A percentile compares a stretch with the other conserved stretches of the same genome.
phyloP scores from a whole-genome alignment of 2,888 invertebrate genomes.

The Cordilura impudica region DNA sequence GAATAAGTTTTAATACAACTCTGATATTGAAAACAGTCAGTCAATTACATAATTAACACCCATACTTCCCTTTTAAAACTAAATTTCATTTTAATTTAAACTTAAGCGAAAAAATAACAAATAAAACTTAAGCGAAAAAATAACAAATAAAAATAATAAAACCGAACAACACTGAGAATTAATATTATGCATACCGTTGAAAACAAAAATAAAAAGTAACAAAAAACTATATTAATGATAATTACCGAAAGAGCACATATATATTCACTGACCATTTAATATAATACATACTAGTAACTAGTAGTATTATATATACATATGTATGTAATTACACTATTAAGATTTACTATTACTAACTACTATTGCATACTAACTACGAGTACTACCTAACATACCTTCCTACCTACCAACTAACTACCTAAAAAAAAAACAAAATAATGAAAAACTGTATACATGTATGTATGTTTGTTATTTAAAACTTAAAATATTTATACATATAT shows the following conservation, averaged over 20 bases:
- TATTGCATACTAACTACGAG: background rate
- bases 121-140: constrained; percentile 4
- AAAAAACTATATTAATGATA: background rate
- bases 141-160: background rate
- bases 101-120: constrained; percentile 5
- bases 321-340: constrained; percentile 15
- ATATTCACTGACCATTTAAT: constrained; percentile 27
- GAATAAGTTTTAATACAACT: background rate
- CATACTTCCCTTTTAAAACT: constrained; percentile 5
- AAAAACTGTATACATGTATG: constrained; percentile 11
- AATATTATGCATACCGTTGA: constrained; percentile 41
- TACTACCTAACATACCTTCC: constrained; percentile 1
- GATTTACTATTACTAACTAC: constrained; percentile 2
- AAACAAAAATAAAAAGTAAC: constrained; percentile 1
- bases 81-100: constrained; percentile 3
- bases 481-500: constrained; percentile 4
- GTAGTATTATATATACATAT: background rate
- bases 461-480: constrained; percentile 42
- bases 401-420: constrained; percentile 23
- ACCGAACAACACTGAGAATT: constrained; percentile 53
- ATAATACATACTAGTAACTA: background rate
- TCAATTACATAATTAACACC: constrained; percentile 43
- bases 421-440: background rate
- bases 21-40: constrained; percentile 23
- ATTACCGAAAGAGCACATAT: constrained; percentile 22